Conservation (phyloP, 2,797 vertebrate genomes). For the Salarias fasciatus region DNA sequence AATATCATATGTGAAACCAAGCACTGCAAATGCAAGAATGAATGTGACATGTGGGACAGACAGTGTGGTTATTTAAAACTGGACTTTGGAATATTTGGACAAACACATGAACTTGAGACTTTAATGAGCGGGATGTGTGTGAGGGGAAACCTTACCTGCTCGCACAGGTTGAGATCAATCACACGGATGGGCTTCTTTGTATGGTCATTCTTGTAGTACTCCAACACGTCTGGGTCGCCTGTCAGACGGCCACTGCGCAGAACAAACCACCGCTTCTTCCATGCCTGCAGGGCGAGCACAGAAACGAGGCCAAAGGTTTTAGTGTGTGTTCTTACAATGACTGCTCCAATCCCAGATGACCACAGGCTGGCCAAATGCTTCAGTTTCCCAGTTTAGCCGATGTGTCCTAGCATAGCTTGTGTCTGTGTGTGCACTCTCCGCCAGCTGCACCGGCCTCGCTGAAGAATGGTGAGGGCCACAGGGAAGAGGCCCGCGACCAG, state of each 20-base stretch:
- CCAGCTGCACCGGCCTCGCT: slow-evolving; percentile 53
- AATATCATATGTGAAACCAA: not conserved
- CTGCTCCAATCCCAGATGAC: slow-evolving; percentile 54
- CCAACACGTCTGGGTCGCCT: slow-evolving; percentile 96
- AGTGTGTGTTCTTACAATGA: slow-evolving; percentile 62
- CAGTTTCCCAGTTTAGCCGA: slow-evolving; percentile 56
- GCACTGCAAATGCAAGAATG: not conserved
- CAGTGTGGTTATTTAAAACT: not conserved
- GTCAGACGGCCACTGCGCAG: slow-evolving; percentile 97
- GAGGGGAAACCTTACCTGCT: slow-evolving; percentile 81
- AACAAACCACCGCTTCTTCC: slow-evolving; percentile 99
- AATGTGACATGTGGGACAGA: not conserved
- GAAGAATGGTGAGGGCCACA: slow-evolving; percentile 43
- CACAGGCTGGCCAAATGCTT: slow-evolving; percentile 61
- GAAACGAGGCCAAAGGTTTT: slow-evolving; percentile 64
- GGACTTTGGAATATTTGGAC: not conserved
- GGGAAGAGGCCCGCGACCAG: slow-evolving; percentile 66
- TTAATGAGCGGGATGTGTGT: not conserved
- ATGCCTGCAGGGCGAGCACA: slow-evolving; percentile 86
- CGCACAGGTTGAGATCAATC: slow-evolving; percentile 99
- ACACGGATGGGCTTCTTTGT: slow-evolving; percentile 98
- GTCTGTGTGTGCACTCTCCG: slow-evolving; percentile 52
- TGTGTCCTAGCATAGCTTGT: slow-evolving; percentile 43
- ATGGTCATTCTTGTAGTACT: slow-evolving; percentile 99
- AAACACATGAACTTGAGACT: not conserved